Base-by-base conservation (phyloP, 2,113 vertebrate species). In the Melanerpes aurifrons region DNA sequence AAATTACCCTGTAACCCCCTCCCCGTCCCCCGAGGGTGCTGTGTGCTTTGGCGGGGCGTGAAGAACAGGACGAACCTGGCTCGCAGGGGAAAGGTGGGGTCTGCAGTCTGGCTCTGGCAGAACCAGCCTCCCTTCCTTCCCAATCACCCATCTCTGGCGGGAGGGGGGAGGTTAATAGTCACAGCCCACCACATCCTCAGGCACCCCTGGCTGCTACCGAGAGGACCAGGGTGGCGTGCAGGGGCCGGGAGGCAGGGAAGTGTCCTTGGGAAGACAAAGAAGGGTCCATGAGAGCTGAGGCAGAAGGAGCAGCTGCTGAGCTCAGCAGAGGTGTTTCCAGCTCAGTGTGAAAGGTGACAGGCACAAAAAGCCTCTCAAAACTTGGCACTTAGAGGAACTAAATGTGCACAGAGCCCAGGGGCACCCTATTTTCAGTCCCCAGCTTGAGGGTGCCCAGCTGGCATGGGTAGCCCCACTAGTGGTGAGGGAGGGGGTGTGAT, bases 301-400 rank as follows among this genome's bases (percentile, higher is more conserved):
- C 59, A 2, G 79, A 58, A 85, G 79, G 17, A 90, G 87, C 68
- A 25, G 69, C 79, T 47, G 92, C 92, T 87, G 94, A 91, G 94
- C 92, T 87, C 82, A 91, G 92, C 94, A 93, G 45, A 93, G 75
- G 59, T 37, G 71, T 9, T 66, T 13, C 54, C 7, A 0, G 37
- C 78, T 89, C 84, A 21, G 10, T 5, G 22, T 11, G 47, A 17
- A 29, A 63, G 62, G 84, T 56, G 81, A 61, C 18, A 8, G 59
- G 29, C 40, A 26, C 59, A n/a, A 56, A 92, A 79, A 86, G 2
- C 67, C 16, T 79, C 78, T 25, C 74, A 57, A 7, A 35, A 10
- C 59, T 57, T 47, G 12, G 6, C 31, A 17, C 4, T 62, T 57
- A 26, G 59, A 67, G 87, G 37, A 76, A 12, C 56, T 3, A 0